Percentiles rank a stretch among this genome's conserved stretches.
Conservation (phyloP, 2,113 vertebrate genomes). For the Apus apus region DNA sequence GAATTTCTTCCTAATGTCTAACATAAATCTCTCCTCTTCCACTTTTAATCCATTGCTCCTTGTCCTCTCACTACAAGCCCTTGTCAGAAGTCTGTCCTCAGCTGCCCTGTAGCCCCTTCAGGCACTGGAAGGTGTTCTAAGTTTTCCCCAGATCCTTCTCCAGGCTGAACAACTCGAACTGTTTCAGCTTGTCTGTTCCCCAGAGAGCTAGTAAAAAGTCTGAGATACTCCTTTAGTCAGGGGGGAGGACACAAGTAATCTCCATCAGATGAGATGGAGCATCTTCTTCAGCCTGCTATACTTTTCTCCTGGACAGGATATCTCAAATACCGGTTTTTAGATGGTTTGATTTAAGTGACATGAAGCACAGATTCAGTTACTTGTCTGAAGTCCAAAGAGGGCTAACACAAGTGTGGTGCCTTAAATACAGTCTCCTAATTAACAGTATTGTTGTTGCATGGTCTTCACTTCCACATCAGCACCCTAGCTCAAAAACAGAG, state of each 20-base stretch:
- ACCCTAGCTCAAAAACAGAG: background rate
- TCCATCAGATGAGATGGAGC: background rate
- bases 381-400: background rate
- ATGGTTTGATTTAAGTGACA: background rate
- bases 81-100: too few species aligned
- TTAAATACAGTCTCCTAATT: background rate
- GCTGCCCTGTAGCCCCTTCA: too few species aligned
- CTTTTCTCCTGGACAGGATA: background rate
- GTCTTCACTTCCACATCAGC: background rate
- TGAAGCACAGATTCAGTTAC: background rate
- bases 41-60: too few species aligned
- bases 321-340: background rate
- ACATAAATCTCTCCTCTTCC: too few species aligned
- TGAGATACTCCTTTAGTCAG: background rate
- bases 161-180: too few species aligned
- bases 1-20: too few species aligned
- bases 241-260: accelerated
- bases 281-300: background rate
- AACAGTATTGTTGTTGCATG: background rate
- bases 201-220: background rate
- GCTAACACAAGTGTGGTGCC: too few species aligned
- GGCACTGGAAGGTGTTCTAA: too few species aligned
- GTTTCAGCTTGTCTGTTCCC: background rate
- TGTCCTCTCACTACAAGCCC: too few species aligned
- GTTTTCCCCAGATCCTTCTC: too few species aligned